phyloP scores from a whole-genome alignment of 2,888 invertebrate species.

The Nudaria mundana region DNA sequence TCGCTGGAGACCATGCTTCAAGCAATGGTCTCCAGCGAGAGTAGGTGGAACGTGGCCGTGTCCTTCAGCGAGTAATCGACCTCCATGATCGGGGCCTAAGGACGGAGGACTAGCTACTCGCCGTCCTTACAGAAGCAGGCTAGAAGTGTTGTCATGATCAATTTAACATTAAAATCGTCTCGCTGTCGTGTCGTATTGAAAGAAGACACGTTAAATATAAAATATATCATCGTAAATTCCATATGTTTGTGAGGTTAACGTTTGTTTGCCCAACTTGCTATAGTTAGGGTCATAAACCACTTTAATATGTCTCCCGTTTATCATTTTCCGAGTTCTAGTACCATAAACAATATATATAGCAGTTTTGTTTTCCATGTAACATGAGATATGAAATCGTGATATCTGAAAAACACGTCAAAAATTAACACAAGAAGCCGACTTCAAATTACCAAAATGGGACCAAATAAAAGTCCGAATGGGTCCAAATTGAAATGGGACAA shows the following conservation, averaged over 20 bases:
- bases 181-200: neutral
- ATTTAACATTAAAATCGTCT: neutral
- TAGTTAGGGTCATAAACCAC: constrained; percentile 5
- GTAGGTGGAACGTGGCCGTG: too few species aligned
- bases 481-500: too few species aligned
- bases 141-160: too few species aligned
- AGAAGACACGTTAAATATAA: neutral
- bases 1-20: too few species aligned
- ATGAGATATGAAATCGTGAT: neutral
- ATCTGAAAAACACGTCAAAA: neutral
- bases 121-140: too few species aligned
- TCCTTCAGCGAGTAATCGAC: too few species aligned
- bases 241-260: constrained; percentile 7
- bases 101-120: too few species aligned
- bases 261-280: constrained; percentile 2
- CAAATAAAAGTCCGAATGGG: too few species aligned
- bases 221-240: constrained; percentile 8
- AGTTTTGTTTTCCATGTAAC: neutral
- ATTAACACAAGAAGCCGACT: too few species aligned
- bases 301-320: constrained; percentile 5
- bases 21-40: too few species aligned
- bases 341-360: neutral
- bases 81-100: too few species aligned
- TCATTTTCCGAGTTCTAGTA: constrained; percentile 2
- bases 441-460: too few species aligned